Evolutionary conservation across 2,888 invertebrate genomes (phyloP), one percentile per base, ranked within the genome.

Genomic region (Zele albiditarsus): DNA sequence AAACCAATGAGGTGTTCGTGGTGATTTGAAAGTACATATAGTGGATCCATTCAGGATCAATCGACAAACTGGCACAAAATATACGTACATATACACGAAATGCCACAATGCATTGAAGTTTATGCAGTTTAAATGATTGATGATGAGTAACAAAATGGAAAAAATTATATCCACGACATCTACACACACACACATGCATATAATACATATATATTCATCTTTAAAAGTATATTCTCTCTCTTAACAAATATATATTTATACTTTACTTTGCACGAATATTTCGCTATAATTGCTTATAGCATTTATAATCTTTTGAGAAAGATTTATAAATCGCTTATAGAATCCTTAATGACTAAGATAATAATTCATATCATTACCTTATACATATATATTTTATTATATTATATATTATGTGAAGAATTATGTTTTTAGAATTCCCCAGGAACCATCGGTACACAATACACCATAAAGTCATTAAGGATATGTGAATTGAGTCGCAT

Each of bases 1-100:
- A 57, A 71, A 75, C 79, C 78, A 79, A 80, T 53, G 53, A 53
- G 20, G 23, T 53, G 10, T 53, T 53, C 53, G 20, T 20, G 53
- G 20, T 53, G 20, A 53, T 53, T 53, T 20, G 4, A 8, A 3
- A 53, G 53, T 53, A 20, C n/a, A 53, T n/a, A 38, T 38, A 46
- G 38, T 38, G 12, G 8, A 38, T 12, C 38, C 38, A 38, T 38
- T 20, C 53, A n/a, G 23, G 20, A 53, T 53, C 20, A 53, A 53
- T 53, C 20, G 53, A 53, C n/a, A 20, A 53, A 53, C 53, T 8
- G 8, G 5, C 20, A 23, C 4, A 23, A 20, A 53, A 53, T 53
- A 20, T 53, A 53, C n/a, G 20, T 20, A 6, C 8, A 53, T 20
- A 20, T 53, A 53, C 4, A 23, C 4, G 20, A 20, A 53, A 20